These are phyloP conservation scores for Chironomus tentans DNA, from an alignment of 2,888 invertebrate species.

Conservation along the genomic window DNA sequence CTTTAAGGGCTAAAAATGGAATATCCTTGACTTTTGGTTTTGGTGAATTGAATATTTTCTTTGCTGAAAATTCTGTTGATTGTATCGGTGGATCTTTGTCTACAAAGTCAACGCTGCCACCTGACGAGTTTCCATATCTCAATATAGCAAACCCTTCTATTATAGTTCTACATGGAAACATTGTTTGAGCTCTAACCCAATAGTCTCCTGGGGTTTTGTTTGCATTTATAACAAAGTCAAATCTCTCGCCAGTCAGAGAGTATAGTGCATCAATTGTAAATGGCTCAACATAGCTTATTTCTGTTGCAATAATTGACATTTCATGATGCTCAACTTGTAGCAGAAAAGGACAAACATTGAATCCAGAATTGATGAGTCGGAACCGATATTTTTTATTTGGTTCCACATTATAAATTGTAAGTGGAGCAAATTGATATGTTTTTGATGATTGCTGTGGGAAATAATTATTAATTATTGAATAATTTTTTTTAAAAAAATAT, in stretches of 20 bases:
- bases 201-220: conserved; percentile 38
- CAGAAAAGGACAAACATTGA: conserved; percentile 27
- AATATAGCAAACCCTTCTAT: conserved; percentile 34
- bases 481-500: neutral
- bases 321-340: conserved; percentile 18
- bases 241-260: conserved; percentile 44
- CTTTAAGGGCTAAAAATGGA: conserved; percentile 24
- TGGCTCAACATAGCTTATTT: conserved; percentile 13
- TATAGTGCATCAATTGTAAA: conserved; percentile 34
- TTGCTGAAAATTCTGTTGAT: neutral
- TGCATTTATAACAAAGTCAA: conserved; percentile 42
- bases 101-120: neutral
- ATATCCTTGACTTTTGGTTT: conserved; percentile 12
- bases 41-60: conserved; percentile 8
- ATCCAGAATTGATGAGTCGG: conserved; percentile 15
- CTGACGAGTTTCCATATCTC: conserved; percentile 29
- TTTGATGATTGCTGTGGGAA: neutral
- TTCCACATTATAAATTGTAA: conserved; percentile 1
- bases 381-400: conserved; percentile 14
- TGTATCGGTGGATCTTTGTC: neutral
- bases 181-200: conserved; percentile 43
- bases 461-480: too few species aligned
- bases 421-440: neutral
- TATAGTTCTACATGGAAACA: conserved; percentile 30
- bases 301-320: conserved; percentile 17